phyloP scores from a whole-genome alignment of 2,888 invertebrate species.

The Galerucella nymphaeae region DNA sequence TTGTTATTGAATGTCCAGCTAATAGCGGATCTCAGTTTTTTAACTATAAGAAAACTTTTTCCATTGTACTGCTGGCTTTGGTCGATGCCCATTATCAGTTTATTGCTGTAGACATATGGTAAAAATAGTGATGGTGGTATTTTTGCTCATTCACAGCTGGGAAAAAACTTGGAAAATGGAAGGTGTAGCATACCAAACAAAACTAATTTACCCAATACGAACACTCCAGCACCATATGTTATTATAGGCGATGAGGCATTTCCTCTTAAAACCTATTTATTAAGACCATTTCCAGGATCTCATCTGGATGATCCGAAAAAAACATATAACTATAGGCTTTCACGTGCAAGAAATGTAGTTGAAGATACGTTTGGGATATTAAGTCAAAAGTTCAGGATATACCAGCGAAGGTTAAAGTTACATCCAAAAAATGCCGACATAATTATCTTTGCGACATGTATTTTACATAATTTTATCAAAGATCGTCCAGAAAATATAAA shows the following conservation, averaged over 20 bases:
- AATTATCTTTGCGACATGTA: conserved; percentile 27
- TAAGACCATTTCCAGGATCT: conserved; percentile 36
- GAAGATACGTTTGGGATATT: conserved; percentile 36
- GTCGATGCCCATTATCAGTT: neutral
- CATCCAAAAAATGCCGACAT: conserved; percentile 8
- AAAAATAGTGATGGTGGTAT: neutral
- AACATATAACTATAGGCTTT: conserved; percentile 33
- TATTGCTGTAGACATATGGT: neutral
- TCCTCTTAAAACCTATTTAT: conserved; percentile 45
- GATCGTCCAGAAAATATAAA: conserved; percentile 8
- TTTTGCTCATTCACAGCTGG: neutral
- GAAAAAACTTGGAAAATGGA: too few species aligned
- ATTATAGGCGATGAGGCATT: conserved; percentile 51
- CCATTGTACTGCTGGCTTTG: neutral
- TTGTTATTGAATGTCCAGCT: conserved; percentile 45
- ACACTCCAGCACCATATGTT: conserved; percentile 45
- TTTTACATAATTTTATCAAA: conserved; percentile 31
- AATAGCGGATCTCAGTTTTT: conserved; percentile 46
- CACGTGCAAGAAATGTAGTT: conserved; percentile 20
- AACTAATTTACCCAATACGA: too few species aligned
- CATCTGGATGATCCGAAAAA: conserved; percentile 17
- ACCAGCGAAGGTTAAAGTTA: conserved; percentile 27
- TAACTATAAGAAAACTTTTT: conserved; percentile 39
- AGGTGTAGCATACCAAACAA: too few species aligned
- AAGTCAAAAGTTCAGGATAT: conserved; percentile 32